Conservation (phyloP, 2,888 invertebrate species). For the Mythimna ferrago region DNA sequence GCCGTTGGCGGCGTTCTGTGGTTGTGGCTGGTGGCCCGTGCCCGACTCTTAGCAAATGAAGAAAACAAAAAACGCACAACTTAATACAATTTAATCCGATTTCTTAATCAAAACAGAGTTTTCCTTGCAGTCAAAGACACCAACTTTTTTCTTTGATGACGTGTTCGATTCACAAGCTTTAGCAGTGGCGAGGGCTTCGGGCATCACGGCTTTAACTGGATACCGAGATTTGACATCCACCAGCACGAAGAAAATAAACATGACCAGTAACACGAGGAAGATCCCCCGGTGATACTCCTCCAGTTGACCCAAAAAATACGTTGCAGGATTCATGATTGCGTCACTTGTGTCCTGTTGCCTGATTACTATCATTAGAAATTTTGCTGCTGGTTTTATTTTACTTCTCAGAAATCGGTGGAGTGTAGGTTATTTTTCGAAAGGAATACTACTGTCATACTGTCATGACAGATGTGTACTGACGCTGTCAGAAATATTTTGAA, state of each 20-base stretch:
- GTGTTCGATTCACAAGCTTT: slow-evolving; percentile 18
- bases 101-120: slow-evolving; percentile 52
- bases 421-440: slow-evolving; percentile 31
- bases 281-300: slow-evolving; percentile 57
- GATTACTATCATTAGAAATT: slow-evolving; percentile 49
- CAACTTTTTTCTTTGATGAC: slow-evolving; percentile 26
- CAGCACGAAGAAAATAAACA: slow-evolving; percentile 56
- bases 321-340: slow-evolving; percentile 56
- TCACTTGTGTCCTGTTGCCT: background rate
- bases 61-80: slow-evolving; percentile 15
- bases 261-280: slow-evolving; percentile 47
- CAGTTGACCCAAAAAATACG: slow-evolving; percentile 44
- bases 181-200: slow-evolving; percentile 17
- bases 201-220: slow-evolving; percentile 6
- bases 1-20: no score
- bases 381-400: slow-evolving; percentile 30
- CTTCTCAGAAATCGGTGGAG: slow-evolving; percentile 22
- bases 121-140: slow-evolving; percentile 13
- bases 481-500: slow-evolving; percentile 39
- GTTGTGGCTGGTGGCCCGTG: no score
- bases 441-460: slow-evolving; percentile 17
- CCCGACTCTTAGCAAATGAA: background rate
- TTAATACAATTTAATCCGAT: slow-evolving; percentile 49
- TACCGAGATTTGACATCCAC: slow-evolving; percentile 39
- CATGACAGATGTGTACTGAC: background rate